Conservation (phyloP, 2,797 vertebrate species). For the Cephalopachus bancanus region DNA sequence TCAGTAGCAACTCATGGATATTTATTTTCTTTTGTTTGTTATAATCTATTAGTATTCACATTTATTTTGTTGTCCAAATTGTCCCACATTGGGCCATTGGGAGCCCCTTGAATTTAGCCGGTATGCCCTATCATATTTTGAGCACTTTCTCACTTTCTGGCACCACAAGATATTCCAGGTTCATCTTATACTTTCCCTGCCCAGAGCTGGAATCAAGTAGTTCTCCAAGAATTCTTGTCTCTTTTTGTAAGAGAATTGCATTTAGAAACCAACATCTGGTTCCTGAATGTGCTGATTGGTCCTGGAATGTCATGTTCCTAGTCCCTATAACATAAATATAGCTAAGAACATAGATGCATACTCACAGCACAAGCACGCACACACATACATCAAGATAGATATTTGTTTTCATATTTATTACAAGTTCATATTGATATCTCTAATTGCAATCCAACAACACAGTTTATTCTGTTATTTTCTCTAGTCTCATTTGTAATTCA, state of each 20-base stretch:
- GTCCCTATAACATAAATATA: not conserved
- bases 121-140: not conserved
- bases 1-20: not conserved
- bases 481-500: not conserved
- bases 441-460: not conserved
- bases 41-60: not conserved
- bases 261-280: not conserved
- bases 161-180: not conserved
- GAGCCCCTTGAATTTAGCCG: not conserved
- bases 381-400: not conserved
- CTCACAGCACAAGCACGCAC: not conserved
- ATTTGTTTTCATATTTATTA: not conserved
- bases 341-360: not conserved
- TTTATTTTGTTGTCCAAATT: not conserved
- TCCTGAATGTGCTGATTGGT: not conserved
- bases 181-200: not conserved
- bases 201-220: not conserved
- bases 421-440: not conserved
- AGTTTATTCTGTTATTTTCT: not conserved
- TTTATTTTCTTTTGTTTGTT: slow-evolving; percentile 52
- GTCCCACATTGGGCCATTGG: not conserved
- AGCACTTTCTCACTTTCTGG: not conserved
- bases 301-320: not conserved
- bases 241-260: not conserved
- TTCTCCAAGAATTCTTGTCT: not conserved